These are phyloP conservation scores for Eupithecia insigniata DNA, from an alignment of 2,888 invertebrate species.

Conservation along the genomic window DNA sequence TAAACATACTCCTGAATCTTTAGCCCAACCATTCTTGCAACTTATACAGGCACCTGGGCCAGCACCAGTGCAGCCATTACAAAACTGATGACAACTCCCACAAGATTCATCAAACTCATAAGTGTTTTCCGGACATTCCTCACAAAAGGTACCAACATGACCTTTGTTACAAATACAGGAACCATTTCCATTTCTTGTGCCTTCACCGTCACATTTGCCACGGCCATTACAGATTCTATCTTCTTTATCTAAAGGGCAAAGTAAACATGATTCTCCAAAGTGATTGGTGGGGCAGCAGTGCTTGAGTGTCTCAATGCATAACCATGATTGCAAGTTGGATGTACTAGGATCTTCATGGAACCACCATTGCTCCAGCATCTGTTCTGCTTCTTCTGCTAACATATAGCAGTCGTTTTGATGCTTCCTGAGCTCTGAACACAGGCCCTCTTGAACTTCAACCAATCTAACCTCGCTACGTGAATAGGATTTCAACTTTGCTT, in stretches of 20 bases:
- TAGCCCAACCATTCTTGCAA: constrained; percentile 89
- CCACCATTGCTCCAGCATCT: constrained; percentile 95
- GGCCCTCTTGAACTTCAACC: constrained; percentile 94
- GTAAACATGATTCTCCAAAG: constrained; percentile 90
- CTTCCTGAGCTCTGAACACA: constrained; percentile 89
- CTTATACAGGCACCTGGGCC: constrained; percentile 85
- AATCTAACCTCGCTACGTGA: constrained; percentile 94
- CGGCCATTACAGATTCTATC: constrained; percentile 90
- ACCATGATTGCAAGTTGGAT: constrained; percentile 80
- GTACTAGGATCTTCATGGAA: constrained; percentile 84
- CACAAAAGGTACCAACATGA: constrained; percentile 90
- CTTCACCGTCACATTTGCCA: constrained; percentile 92
- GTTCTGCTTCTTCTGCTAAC: constrained; percentile 92
- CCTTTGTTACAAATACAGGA: constrained; percentile 93
- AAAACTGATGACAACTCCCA: constrained; percentile 90
- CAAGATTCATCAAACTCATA: constrained; percentile 88
- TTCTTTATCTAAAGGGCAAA: constrained; percentile 85
- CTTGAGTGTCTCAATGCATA: constrained; percentile 91
- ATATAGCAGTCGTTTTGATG: constrained; percentile 92
- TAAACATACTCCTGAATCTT: constrained; percentile 88
- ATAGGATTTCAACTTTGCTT: constrained; percentile 92
- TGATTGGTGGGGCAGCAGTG: constrained; percentile 94
- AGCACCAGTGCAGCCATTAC: constrained; percentile 89
- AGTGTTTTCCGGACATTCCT: constrained; percentile 88
- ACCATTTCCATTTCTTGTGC: constrained; percentile 96